Conservation (phyloP, 2,113 vertebrate genomes). For the Gymnobelideus leadbeateri region DNA sequence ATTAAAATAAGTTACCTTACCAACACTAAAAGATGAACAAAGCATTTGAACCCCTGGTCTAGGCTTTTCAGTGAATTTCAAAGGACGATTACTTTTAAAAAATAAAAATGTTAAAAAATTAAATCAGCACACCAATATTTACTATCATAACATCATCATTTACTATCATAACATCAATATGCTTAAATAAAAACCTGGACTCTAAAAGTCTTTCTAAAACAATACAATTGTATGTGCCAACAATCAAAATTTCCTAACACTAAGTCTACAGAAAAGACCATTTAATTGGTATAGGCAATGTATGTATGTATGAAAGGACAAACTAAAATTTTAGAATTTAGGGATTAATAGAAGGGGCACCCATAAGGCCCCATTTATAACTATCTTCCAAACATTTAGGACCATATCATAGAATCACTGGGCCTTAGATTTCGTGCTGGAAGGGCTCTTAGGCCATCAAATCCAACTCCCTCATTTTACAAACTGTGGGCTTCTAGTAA, state of each 20-base stretch:
- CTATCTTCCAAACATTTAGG: not conserved
- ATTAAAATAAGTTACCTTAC: slow-evolving; percentile 83
- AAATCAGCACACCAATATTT: not conserved
- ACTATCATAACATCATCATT: not conserved
- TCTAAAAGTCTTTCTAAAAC: slow-evolving; percentile 55
- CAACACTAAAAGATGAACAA: slow-evolving; percentile 97
- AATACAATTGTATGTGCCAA: not conserved
- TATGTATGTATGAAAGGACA: not conserved
- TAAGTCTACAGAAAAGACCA: not conserved
- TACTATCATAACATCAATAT: not conserved
- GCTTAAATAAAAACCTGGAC: slow-evolving; percentile 37
- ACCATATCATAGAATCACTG: not conserved
- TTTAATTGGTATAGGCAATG: not conserved
- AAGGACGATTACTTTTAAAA: slow-evolving; percentile 89
- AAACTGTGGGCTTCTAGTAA: not conserved
- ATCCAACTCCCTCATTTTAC: not conserved
- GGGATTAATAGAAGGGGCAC: not conserved
- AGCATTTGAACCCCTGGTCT: slow-evolving; percentile 96
- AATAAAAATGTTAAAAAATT: slow-evolving; percentile 21
- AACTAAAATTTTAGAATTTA: not conserved
- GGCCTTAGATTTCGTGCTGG: not conserved
- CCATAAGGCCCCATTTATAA: not conserved
- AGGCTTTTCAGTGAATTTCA: slow-evolving; percentile 96
- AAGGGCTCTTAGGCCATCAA: not conserved
- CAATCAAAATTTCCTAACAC: not conserved